Evolutionary conservation across 2,113 vertebrate genomes (phyloP), one percentile per base, ranked within the genome.

Genomic region (Hippocampus guttulatus): DNA sequence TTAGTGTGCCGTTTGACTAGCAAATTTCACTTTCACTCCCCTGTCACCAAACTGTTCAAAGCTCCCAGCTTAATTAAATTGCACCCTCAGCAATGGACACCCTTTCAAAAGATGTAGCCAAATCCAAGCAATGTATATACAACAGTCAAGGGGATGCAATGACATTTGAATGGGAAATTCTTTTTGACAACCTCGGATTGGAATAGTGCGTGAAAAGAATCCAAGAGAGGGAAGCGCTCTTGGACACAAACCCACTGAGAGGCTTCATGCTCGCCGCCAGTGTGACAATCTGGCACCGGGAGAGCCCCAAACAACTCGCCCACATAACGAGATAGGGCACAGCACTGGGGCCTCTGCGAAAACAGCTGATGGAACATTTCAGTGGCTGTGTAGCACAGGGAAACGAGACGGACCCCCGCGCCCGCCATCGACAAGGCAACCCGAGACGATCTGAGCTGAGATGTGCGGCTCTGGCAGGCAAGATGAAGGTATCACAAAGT

Each of bases 251-350:
- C 84, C 88, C 81, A 80, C 79, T 79, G 87, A 86, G 88, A 83
- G 79, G 73, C 84, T 80, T 89, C 89, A 88, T 86, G 85, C 77
- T 74, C 51, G 76, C 87, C 89, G 91, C 90, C 89, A 90, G 80
- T 72, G 73, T 72, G 82, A 87, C 83, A 84, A 80, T 73, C 77
- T 79, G 72, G 79, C 80, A 78, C 82, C 84, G 73, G 80, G 83
- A 87, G 82, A 82, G 81, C 85, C 84, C 80, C 87, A 89, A 92
- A 89, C 87, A 88, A 83, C 80, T 89, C 81, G 65, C 82, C 84
- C 81, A 82, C 77, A 83, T 93, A 91, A 93, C 89, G 88, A 92
- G 91, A 88, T 82, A 75, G 88, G 82, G 75, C 84, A 88, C 84
- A 85, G 75, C 81, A 25, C 25, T 72, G 73, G 63, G 76, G 78